Base-by-base conservation (phyloP, 2,888 invertebrate genomes). In the Tiliacea citrago region DNA sequence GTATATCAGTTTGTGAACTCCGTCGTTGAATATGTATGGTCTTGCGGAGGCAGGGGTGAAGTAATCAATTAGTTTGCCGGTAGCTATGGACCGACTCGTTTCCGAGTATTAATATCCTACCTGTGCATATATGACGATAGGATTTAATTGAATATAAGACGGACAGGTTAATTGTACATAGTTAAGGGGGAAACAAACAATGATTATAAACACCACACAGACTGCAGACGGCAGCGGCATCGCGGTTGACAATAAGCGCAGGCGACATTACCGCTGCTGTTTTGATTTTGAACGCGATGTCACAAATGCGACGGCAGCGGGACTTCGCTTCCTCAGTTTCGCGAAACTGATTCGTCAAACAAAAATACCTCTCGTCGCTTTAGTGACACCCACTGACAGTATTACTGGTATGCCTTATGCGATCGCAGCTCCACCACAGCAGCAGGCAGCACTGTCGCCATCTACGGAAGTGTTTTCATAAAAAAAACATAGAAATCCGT, bases 81-180 rank as follows among this genome's bases (percentile, higher is more conserved):
- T 39, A 74, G 9, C 29, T 49, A 58, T 49, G 21, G 45, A 35
- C 35, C 42, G 42, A 9, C 9, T 29, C 4, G n/a, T 24, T 75
- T 24, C 12, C 24, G 21, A 70, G 79, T 70, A 69, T 69, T 69
- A 69, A 60, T 79, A 45, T 24, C 8, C 6, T 35, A 8, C n/a
- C 1, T 12, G 5, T 51, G 16, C 9, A 51, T 51, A 29, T 0
- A 6, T 67, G 16, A 29, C 7, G n/a, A 18, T 35, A 18, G 18
- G 69, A 49, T 77, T 42, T n/a, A 16, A 49, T 68, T 77, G 42
- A 66, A 45, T 51, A 45, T 21, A 21, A 51, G 9, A n/a, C n/a
- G 9, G 35, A 68, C 18, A 45, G 29, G 42, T 51, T 78, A 21
- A 24, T 68, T 51, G n/a, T 16, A 12, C 35, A 12, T 35, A 57